Conservation (phyloP, 35 echinoderm and acorn worm genomes). For the Holothuria glaberrima region DNA sequence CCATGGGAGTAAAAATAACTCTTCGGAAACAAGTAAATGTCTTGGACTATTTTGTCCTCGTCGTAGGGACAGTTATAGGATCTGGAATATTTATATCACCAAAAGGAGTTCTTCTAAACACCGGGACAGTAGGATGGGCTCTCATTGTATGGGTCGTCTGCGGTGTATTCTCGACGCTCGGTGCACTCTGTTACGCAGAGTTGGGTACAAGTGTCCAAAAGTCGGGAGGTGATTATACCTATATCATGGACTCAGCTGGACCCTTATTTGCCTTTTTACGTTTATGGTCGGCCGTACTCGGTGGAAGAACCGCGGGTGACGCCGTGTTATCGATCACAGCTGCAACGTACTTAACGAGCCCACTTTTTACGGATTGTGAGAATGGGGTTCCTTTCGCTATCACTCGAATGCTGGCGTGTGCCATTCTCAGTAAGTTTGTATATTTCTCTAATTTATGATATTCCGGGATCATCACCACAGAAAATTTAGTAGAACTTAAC, state of each 20-base stretch:
- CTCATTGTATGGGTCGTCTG: constrained; percentile 63
- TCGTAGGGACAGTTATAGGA: constrained; percentile 55
- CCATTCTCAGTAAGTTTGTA: not conserved
- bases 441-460: not conserved
- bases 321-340: not conserved
- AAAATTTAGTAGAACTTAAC: no score
- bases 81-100: constrained; percentile 82
- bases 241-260: constrained; percentile 49
- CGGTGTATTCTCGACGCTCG: constrained; percentile 70
- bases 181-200: constrained; percentile 85
- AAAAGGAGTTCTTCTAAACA: constrained; percentile 64
- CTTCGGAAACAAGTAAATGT: no score
- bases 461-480: no score
- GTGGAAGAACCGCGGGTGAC: not conserved
- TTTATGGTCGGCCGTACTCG: not conserved
- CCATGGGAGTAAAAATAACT: no score
- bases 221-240: no score
- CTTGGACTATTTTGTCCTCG: no score
- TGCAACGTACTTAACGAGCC: not conserved
- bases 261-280: not conserved
- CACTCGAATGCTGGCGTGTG: not conserved
- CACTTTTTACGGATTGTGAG: not conserved
- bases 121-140: constrained; percentile 69
- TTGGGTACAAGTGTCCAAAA: constrained; percentile 72
- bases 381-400: no score